phyloP scores from a whole-genome alignment of 2,888 invertebrate genomes.

The Idaea biselata region DNA sequence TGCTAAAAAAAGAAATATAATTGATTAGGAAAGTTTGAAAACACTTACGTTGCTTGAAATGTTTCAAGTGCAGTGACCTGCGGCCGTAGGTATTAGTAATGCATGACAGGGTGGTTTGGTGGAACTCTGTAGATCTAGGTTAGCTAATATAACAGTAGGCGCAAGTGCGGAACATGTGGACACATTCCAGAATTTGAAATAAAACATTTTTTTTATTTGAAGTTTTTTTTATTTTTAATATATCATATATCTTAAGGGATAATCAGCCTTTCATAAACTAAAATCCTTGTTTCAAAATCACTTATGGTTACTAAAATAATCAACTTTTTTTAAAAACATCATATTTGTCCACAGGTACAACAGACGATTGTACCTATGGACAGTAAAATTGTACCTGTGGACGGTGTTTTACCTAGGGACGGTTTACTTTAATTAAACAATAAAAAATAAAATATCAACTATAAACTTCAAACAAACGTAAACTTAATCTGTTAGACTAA shows the following conservation, averaged over 20 bases:
- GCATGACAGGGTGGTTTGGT: too few species aligned
- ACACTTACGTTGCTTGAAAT: too few species aligned
- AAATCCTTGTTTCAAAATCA: too few species aligned
- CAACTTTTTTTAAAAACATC: too few species aligned
- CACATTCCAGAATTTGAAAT: slow-evolving; percentile 4
- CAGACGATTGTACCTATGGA: slow-evolving; percentile 1
- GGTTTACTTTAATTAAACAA: slow-evolving; percentile 11
- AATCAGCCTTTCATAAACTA: slow-evolving; percentile 13
- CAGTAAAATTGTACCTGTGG: slow-evolving; percentile 14
- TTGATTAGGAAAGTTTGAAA: too few species aligned
- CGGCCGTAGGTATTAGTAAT: too few species aligned
- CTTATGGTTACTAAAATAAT: too few species aligned
- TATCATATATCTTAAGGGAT: slow-evolving; percentile 12
- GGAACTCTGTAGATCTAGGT: too few species aligned
- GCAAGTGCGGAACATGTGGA: slow-evolving; percentile 14
- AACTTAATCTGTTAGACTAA: slow-evolving; percentile 8
- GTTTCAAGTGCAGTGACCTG: too few species aligned
- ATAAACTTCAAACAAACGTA: slow-evolving; percentile 12
- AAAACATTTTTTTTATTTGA: slow-evolving; percentile 12
- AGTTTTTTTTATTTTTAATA: slow-evolving; percentile 11
- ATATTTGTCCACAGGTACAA: slow-evolving; percentile 14
- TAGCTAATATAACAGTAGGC: background rate
- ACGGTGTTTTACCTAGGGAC: slow-evolving; percentile 18
- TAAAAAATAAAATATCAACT: slow-evolving; percentile 8
- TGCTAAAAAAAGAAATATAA: too few species aligned